Base-by-base conservation (phyloP, 2,113 vertebrate species). In the Anguilla rostrata region DNA sequence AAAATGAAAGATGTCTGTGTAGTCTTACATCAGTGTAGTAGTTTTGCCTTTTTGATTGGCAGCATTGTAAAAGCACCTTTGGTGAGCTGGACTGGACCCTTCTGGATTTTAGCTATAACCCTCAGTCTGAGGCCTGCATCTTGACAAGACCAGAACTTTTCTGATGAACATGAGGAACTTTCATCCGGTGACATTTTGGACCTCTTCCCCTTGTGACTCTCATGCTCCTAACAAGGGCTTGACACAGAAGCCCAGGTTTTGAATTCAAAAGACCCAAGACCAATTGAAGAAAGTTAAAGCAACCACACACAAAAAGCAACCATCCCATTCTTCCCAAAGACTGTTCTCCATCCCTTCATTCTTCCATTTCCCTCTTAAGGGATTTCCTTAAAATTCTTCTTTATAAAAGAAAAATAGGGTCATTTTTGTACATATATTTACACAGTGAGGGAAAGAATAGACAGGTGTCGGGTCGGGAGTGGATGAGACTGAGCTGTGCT, bases 321-420 rank as follows among this genome's bases (percentile, higher is more conserved):
- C 22, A 71, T n/a, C 16, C 3, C 5, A 26, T n/a, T 71, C 63
- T 71, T 71, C 9, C 22, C 26, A 26, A 71, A 71, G 2, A 85
- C 84, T 39, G 71, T 80, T 26, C 29, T 46, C 87, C 22, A 0
- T 90, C 90, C 83, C 87, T 81, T 83, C 87, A 88, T 63, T 83
- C 88, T 85, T 90, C 85, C 71, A 9, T 83, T 84, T 95, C 93
- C 95, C 94, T 93, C 92, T 94, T 92, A 91, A 90, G 90, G 94
- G 89, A 92, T 92, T 88, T 88, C 90, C 90, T 92, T 95, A 94
- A 95, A 95, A 94, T 91, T 94, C 91, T 95, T 96, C 95, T 96
- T 96, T 95, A 96, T 96, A 94, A 96, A 96, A 96, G 94, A 95
- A 95, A 95, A 87, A 85, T 93, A 90, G 75, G 90, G 71, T 75